These are phyloP conservation scores for Barbus barbus DNA, from an alignment of 2,113 vertebrate genomes.

Conservation along the genomic window DNA sequence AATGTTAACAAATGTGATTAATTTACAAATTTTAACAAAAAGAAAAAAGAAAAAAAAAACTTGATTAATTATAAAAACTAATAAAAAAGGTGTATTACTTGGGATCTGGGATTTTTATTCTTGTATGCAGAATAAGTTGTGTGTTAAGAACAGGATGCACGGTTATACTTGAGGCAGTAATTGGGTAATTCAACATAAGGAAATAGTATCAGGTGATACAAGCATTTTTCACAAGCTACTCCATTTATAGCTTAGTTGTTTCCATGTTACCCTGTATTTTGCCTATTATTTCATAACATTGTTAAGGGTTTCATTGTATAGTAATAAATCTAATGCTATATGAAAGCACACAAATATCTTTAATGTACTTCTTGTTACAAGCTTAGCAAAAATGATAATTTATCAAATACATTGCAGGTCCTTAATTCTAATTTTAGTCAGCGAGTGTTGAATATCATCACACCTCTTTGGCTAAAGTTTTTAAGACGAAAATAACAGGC, in stretches of 20 bases:
- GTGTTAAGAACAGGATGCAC: too few species aligned
- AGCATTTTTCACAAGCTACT: background rate
- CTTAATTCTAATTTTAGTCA: conserved; percentile 43
- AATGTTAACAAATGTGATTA: too few species aligned
- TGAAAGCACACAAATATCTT: background rate
- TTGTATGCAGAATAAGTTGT: too few species aligned
- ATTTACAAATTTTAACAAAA: background rate
- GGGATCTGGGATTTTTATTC: too few species aligned
- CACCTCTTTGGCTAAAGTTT: conserved; percentile 39
- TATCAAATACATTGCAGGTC: background rate
- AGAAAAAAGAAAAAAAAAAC: too few species aligned
- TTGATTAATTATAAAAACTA: too few species aligned
- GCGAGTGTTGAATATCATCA: conserved; percentile 19
- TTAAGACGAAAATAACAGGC: conserved; percentile 48
- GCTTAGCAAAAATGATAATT: background rate
- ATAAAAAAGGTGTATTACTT: too few species aligned
- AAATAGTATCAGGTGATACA: background rate
- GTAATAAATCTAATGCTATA: background rate
- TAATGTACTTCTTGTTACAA: background rate
- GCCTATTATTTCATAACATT: background rate
- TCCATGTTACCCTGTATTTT: background rate
- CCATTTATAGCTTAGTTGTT: background rate
- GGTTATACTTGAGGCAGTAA: background rate
- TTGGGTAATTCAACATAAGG: background rate
- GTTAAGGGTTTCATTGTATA: background rate